These are phyloP conservation scores for Epinephelus lanceolatus DNA, from an alignment of 2,113 vertebrate genomes.

Conservation along the genomic window DNA sequence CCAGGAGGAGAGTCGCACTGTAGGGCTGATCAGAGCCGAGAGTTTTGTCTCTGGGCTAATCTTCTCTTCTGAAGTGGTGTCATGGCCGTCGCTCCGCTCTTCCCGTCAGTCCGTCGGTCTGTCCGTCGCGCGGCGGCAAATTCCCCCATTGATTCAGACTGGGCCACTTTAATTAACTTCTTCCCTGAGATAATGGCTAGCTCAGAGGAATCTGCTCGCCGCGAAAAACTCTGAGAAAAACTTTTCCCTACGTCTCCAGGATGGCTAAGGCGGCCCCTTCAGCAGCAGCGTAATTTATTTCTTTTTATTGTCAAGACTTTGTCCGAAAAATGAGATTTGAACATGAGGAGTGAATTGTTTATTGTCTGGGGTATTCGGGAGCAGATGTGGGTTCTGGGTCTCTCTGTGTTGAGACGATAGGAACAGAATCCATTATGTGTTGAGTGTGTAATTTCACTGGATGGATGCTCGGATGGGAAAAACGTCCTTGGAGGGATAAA, in stretches of 20 bases:
- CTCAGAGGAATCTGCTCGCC: slow-evolving; percentile 80
- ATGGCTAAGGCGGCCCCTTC: slow-evolving; percentile 68
- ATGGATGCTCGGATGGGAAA: slow-evolving; percentile 72
- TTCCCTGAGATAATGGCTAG: slow-evolving; percentile 83
- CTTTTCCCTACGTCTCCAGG: slow-evolving; percentile 71
- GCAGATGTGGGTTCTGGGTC: slow-evolving; percentile 79
- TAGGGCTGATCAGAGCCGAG: slow-evolving; percentile 69
- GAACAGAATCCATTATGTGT: slow-evolving; percentile 78
- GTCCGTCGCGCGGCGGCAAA: slow-evolving; percentile 72
- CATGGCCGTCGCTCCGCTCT: slow-evolving; percentile 83
- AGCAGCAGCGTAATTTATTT: slow-evolving; percentile 71
- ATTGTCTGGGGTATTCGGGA: slow-evolving; percentile 84
- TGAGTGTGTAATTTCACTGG: slow-evolving; percentile 78
- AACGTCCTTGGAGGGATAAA: slow-evolving; percentile 80
- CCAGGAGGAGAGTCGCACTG: slow-evolving; percentile 73
- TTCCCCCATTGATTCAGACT: slow-evolving; percentile 85
- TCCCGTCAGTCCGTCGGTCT: slow-evolving; percentile 73
- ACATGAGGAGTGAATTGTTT: slow-evolving; percentile 84
- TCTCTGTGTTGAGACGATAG: slow-evolving; percentile 82
- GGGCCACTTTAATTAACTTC: slow-evolving; percentile 89
- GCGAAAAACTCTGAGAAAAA: slow-evolving; percentile 78
- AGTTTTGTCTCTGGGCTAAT: slow-evolving; percentile 85
- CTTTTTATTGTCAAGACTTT: slow-evolving; percentile 81
- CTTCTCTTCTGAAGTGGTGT: slow-evolving; percentile 84
- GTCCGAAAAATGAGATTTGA: slow-evolving; percentile 84